Evolutionary conservation across 2,113 vertebrate genomes (phyloP).

Genomic region (Gymnarchus niloticus): DNA sequence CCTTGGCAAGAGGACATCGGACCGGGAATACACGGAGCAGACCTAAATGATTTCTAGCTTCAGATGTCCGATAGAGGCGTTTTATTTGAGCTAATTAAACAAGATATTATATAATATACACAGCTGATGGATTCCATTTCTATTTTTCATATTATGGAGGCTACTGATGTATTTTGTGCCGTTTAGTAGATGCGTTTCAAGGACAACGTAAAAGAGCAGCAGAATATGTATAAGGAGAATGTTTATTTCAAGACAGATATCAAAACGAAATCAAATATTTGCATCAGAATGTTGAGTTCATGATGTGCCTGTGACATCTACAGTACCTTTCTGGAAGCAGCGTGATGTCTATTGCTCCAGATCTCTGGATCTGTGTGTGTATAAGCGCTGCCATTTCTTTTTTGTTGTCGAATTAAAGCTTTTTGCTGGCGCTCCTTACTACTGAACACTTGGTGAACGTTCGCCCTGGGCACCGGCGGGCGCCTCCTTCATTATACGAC

Average conservation of each 20-base stretch:
- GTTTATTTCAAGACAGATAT: neutral
- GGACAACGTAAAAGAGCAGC: neutral
- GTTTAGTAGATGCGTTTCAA: neutral
- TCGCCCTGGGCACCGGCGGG: slow-evolving; percentile 1
- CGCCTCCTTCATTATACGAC: slow-evolving; percentile 7
- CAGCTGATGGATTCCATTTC: neutral
- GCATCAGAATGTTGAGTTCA: neutral
- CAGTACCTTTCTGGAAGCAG: neutral
- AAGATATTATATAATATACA: neutral
- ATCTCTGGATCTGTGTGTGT: slow-evolving; percentile 7
- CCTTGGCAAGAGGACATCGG: slow-evolving; percentile 4
- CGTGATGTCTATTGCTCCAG: slow-evolving; percentile 1
- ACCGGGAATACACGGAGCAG: neutral
- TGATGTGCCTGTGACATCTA: neutral
- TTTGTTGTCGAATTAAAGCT: slow-evolving; percentile 12
- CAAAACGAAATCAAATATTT: neutral
- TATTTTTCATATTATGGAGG: neutral
- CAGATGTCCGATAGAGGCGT: neutral
- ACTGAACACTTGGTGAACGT: slow-evolving; percentile 8
- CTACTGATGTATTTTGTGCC: neutral
- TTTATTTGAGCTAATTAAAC: neutral
- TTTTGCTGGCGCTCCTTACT: slow-evolving; percentile 14
- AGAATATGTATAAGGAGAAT: slow-evolving; percentile 1
- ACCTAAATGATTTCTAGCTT: slow-evolving; percentile 5
- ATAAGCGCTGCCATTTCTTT: slow-evolving; percentile 15